phyloP scores from a whole-genome alignment of 2,113 vertebrate species.

The Lampris megalopsis region DNA sequence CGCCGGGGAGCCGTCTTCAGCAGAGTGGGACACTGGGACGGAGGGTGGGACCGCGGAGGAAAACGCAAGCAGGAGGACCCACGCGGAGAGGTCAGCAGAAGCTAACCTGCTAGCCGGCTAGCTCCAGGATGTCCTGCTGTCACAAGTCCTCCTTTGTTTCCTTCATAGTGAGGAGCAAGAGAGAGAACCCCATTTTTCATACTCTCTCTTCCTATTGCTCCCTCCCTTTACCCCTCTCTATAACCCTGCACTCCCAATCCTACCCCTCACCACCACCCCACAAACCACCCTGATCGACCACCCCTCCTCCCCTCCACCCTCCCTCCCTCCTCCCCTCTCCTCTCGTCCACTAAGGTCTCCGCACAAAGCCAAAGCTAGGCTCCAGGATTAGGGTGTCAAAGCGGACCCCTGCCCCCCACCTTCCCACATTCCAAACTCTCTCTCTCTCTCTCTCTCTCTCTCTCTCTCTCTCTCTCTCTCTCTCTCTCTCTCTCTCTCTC shows the following conservation, averaged over 20 bases:
- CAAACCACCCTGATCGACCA: slow-evolving; percentile 35
- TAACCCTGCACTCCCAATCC: slow-evolving; percentile 26
- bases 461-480: no score
- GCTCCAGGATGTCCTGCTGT: slow-evolving; percentile 49
- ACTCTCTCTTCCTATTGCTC: slow-evolving; percentile 56
- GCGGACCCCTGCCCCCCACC: slow-evolving; percentile 68
- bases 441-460: no score
- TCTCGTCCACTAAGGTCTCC: slow-evolving; percentile 62
- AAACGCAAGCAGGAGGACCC: slow-evolving; percentile 21
- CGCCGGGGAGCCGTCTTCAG: slow-evolving; percentile 40
- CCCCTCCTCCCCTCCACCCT: slow-evolving; percentile 6
- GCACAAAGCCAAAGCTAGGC: slow-evolving; percentile 69
- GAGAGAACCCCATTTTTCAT: slow-evolving; percentile 62
- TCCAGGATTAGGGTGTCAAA: slow-evolving; percentile 78
- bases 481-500: slow-evolving; percentile 1
- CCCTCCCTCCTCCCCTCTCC: slow-evolving; percentile 43
- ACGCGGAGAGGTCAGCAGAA: slow-evolving; percentile 30
- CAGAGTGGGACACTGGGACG: slow-evolving; percentile 11
- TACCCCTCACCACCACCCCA: slow-evolving; percentile 34
- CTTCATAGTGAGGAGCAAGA: slow-evolving; percentile 56
- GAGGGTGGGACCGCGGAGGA: slow-evolving; percentile 20
- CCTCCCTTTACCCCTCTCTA: slow-evolving; percentile 53
- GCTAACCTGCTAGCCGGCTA: slow-evolving; percentile 26
- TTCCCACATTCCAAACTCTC: slow-evolving; percentile 54
- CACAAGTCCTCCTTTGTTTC: slow-evolving; percentile 79